Evolutionary conservation across 1,140 invertebrate genomes (phyloP).

Genomic region (Pachypeltis micranthus): DNA sequence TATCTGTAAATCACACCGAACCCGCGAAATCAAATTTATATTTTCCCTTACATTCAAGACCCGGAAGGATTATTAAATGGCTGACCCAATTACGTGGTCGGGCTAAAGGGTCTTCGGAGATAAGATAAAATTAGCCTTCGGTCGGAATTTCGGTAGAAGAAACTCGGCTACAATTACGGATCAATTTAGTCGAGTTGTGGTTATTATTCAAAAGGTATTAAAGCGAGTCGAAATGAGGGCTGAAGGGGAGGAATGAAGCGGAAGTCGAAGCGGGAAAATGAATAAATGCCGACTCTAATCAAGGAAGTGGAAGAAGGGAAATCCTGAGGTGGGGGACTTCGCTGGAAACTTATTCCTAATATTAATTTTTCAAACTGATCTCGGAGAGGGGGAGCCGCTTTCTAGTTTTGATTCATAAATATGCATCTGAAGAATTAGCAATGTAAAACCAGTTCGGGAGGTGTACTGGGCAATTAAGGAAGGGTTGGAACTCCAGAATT

Average conservation of each 20-base stretch:
- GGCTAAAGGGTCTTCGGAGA: too few relatives aligned
- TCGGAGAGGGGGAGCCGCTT: not conserved
- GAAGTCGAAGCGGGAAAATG: too few relatives aligned
- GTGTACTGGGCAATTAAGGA: not conserved
- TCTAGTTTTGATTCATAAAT: slow-evolving; percentile 3
- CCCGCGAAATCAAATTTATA: too few relatives aligned
- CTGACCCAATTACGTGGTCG: too few relatives aligned
- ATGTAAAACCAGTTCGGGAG: not conserved
- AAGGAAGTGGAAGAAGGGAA: not conserved
- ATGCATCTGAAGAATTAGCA: slow-evolving; percentile 6
- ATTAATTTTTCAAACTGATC: slow-evolving; percentile 10
- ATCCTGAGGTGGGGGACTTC: not conserved
- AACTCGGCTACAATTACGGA: not conserved
- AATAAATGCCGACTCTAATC: slow-evolving; percentile 4
- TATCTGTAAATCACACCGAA: too few relatives aligned
- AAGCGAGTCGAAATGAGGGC: not conserved
- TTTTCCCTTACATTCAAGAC: too few relatives aligned
- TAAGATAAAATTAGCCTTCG: not conserved
- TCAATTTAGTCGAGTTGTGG: not conserved
- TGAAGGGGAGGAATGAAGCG: not conserved
- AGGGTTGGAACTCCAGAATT: not conserved
- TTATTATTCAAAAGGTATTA: slow-evolving; percentile 8
- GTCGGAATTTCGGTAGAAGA: not conserved
- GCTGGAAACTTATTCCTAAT: slow-evolving; percentile 6
- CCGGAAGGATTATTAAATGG: too few relatives aligned